Conservation (phyloP, 2,888 invertebrate species). For the Ellobium chinense region DNA sequence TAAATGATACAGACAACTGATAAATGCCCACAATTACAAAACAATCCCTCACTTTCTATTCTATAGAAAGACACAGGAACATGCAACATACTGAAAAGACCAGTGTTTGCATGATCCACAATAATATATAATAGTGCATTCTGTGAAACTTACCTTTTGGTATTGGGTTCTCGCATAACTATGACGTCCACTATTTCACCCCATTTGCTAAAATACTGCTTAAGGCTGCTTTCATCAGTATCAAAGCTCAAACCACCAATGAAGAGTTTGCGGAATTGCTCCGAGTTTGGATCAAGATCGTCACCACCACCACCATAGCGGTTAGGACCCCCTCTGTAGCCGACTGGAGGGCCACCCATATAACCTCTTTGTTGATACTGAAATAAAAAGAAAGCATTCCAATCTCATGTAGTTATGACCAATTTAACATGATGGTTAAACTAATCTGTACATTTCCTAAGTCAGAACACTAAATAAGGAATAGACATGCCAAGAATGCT, state of each 20-base stretch:
- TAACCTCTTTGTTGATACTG: conserved; percentile 48
- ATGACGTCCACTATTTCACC: conserved; percentile 85
- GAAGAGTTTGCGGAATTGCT: conserved; percentile 90
- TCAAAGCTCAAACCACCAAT: conserved; percentile 97
- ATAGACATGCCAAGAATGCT: no score
- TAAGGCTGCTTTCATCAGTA: conserved; percentile 94
- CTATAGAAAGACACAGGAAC: no score
- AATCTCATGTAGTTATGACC: no score
- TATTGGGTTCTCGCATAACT: conserved; percentile 72
- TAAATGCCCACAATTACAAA: no score
- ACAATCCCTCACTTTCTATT: no score
- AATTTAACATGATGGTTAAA: no score
- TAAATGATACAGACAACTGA: no score
- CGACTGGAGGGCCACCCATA: conserved; percentile 12
- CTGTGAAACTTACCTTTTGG: conserved; percentile 59
- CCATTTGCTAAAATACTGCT: conserved; percentile 97
- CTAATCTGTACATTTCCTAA: no score
- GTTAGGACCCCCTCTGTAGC: conserved; percentile 33
- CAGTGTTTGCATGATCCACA: no score
- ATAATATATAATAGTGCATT: no score
- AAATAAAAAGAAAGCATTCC: conserved; percentile 13
- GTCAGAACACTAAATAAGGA: no score
- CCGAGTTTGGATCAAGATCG: conserved; percentile 62
- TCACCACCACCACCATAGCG: conserved; percentile 46
- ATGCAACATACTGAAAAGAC: no score